phyloP scores from a whole-genome alignment of 2,888 invertebrate genomes.

The Craniophora ligustri region DNA sequence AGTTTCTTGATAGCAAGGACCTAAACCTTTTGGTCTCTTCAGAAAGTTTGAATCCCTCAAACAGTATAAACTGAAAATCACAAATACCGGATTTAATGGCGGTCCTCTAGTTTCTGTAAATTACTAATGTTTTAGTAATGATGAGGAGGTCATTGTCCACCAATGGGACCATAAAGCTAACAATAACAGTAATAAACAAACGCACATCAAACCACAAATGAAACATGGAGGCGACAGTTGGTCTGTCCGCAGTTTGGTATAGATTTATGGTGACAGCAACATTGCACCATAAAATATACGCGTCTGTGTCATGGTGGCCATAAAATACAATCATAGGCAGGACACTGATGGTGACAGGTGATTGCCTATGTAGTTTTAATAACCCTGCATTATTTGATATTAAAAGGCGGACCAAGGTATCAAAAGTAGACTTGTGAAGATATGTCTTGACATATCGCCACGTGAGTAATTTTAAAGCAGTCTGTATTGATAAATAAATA shows the following conservation, averaged over 20 bases:
- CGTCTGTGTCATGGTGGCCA: constrained; percentile 58
- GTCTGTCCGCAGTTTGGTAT: constrained; percentile 58
- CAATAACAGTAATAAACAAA: constrained; percentile 36
- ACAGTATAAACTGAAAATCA: too few species aligned
- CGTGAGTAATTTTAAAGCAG: too few species aligned
- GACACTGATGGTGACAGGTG: constrained; percentile 70
- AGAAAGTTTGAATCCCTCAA: too few species aligned
- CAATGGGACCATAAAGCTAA: background rate
- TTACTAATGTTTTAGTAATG: background rate
- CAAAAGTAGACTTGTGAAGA: too few species aligned
- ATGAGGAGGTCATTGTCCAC: background rate
- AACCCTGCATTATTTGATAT: constrained; percentile 10
- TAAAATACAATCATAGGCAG: constrained; percentile 67
- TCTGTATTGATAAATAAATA: too few species aligned
- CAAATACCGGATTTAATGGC: too few species aligned
- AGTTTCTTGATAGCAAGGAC: too few species aligned
- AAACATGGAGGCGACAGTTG: constrained; percentile 54
- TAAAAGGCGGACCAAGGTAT: too few species aligned
- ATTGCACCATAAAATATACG: constrained; percentile 49
- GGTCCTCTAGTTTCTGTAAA: background rate
- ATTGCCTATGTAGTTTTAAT: constrained; percentile 51
- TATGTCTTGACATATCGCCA: too few species aligned
- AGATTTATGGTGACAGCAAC: constrained; percentile 69
- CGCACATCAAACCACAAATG: constrained; percentile 59
- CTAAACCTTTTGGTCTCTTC: too few species aligned